Percentiles rank a stretch among this genome's conserved stretches.
Evolutionary conservation across 1,140 invertebrate species (phyloP).

Genomic region (Sarcophaga bullata): DNA sequence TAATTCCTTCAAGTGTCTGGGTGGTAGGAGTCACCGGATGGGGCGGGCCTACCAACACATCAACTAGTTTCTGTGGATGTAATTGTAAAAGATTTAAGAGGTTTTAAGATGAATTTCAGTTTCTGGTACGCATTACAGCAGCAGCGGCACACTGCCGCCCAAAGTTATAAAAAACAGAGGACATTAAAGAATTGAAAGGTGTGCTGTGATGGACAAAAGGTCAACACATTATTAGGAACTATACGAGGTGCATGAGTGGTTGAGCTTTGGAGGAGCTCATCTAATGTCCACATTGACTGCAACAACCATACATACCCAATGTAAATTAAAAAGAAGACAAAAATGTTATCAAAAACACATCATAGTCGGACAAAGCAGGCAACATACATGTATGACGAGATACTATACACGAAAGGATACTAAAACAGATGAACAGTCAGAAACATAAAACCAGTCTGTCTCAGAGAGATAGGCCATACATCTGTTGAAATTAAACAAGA

Average conservation of each 20-base stretch:
- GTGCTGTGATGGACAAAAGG: neutral
- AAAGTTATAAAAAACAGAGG: neutral
- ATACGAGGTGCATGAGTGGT: too few relatives aligned
- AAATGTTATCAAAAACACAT: slow-evolving; percentile 16
- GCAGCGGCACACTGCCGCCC: neutral
- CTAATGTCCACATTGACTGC: too few relatives aligned
- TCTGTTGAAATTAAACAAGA: slow-evolving; percentile 25
- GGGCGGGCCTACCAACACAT: neutral
- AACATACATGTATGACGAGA: too few relatives aligned
- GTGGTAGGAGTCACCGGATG: too few relatives aligned
- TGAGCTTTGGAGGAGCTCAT: neutral
- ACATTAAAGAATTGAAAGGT: neutral
- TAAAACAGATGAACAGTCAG: neutral
- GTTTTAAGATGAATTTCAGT: neutral
- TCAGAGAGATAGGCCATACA: neutral
- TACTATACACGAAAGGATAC: too few relatives aligned
- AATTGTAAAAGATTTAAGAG: neutral
- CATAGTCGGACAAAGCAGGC: neutral
- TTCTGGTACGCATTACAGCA: neutral
- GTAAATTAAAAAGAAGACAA: neutral
- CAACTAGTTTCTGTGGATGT: neutral
- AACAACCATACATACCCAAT: too few relatives aligned
- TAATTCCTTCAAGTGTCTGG: too few relatives aligned
- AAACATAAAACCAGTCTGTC: neutral
- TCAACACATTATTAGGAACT: neutral